Percentiles rank a stretch among this genome's conserved stretches.
These are phyloP conservation scores for Microcebus lehilahytsara DNA, from an alignment of 2,113 vertebrate genomes.

Conservation along the genomic window DNA sequence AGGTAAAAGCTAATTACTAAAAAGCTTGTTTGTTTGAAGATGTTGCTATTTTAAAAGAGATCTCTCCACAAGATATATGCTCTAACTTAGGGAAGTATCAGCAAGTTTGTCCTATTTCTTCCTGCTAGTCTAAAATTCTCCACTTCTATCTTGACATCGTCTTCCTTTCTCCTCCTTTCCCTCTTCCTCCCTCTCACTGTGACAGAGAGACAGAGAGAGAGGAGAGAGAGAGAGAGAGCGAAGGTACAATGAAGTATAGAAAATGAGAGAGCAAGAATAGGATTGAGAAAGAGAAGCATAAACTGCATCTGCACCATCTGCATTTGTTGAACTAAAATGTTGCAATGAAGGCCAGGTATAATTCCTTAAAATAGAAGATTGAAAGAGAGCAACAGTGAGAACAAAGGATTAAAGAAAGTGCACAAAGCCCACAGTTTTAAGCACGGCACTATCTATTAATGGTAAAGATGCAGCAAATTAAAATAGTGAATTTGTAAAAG, in stretches of 20 bases:
- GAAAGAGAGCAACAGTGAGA: background rate
- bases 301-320: background rate
- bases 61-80: background rate
- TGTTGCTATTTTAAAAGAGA: background rate
- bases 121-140: background rate
- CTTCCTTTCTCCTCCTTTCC: background rate
- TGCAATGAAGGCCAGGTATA: background rate
- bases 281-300: background rate
- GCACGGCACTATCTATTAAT: background rate
- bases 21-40: background rate
- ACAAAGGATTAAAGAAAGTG: background rate
- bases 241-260: background rate
- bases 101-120: background rate
- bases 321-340: background rate
- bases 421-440: background rate
- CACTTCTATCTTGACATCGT: background rate
- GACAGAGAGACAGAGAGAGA: background rate
- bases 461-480: background rate
- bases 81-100: background rate
- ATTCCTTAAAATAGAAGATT: background rate
- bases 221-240: background rate
- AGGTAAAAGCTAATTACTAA: background rate
- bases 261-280: background rate
- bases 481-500: background rate
- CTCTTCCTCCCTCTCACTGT: background rate